phyloP scores from a whole-genome alignment of 1,140 invertebrate species.

The Calliphora vicina region DNA sequence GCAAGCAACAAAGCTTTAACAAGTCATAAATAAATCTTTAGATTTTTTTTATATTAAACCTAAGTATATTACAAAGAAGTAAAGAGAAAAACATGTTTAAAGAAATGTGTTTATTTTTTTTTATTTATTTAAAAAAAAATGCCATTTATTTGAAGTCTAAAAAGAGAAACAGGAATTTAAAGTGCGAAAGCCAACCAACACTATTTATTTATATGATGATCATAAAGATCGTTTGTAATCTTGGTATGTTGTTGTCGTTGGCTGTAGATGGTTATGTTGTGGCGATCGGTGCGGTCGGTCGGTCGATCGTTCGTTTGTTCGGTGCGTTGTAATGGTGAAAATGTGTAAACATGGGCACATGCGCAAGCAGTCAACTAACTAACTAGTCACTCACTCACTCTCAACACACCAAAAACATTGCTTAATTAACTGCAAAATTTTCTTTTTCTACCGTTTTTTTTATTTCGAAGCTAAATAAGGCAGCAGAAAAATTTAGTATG shows the following conservation, averaged over 20 bases:
- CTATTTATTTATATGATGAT: background rate
- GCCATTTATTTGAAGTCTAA: background rate
- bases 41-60: no score
- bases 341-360: background rate
- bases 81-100: background rate
- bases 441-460: background rate
- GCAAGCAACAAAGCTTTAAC: background rate
- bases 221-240: background rate
- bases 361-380: background rate
- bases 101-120: no score
- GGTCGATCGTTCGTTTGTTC: no score
- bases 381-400: no score
- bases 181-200: background rate
- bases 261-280: no score
- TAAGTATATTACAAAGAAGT: background rate
- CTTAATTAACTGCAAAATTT: conserved; percentile 10
- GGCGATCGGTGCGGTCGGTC: no score
- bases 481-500: background rate
- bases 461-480: background rate
- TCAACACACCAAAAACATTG: background rate
- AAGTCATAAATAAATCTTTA: conserved; percentile 4
- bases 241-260: background rate
- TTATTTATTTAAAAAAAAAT: background rate
- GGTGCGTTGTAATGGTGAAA: background rate
- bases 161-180: background rate